A percentile compares a stretch with the other conserved stretches of the same genome.
phyloP scores from a whole-genome alignment of 2,888 invertebrate genomes.

The Coelogynopora nodosa region DNA sequence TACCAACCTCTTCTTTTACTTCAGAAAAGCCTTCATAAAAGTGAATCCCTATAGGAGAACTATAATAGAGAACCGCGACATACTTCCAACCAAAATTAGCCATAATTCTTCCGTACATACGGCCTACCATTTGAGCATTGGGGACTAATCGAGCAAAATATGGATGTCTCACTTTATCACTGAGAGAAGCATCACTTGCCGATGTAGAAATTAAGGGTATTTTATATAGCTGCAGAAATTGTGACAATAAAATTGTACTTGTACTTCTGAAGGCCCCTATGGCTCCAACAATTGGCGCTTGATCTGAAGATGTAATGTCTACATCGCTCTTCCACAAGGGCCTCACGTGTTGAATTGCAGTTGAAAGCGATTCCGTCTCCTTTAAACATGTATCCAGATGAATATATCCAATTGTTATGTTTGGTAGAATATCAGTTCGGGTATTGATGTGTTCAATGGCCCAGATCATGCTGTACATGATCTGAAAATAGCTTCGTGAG shows the following conservation, averaged over 20 bases:
- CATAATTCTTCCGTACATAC: background rate
- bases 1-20: background rate
- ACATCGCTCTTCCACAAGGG: background rate
- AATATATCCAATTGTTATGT: constrained; percentile 6
- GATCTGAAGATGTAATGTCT: background rate
- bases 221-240: constrained; percentile 2
- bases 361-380: background rate
- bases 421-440: constrained; percentile 8
- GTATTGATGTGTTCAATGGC: background rate
- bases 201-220: background rate
- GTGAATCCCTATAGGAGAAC: background rate
- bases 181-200: background rate
- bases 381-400: background rate
- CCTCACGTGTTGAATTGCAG: background rate
- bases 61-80: background rate
- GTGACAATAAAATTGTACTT: background rate
- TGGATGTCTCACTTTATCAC: background rate
- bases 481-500: background rate
- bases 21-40: background rate
- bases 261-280: background rate
- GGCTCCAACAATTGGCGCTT: background rate
- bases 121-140: background rate
- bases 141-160: constrained; percentile 31
- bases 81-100: background rate
- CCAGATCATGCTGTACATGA: background rate